These are phyloP conservation scores for Rhingia campestris DNA, from an alignment of 2,888 invertebrate genomes.

Conservation along the genomic window DNA sequence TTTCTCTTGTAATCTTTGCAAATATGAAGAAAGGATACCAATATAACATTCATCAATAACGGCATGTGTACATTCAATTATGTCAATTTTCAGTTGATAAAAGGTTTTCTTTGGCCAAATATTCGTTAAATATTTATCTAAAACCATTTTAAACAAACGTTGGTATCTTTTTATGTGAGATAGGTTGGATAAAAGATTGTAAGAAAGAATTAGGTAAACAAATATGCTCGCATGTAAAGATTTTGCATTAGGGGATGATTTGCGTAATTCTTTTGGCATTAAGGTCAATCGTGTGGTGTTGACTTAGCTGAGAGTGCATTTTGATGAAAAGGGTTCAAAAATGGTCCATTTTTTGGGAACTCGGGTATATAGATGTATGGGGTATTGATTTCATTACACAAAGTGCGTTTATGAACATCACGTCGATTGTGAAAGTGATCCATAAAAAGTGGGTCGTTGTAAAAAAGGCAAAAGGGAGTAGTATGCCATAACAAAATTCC, in stretches of 20 bases:
- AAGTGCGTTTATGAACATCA: neutral
- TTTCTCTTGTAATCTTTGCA: conserved; percentile 9
- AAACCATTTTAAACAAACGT: conserved; percentile 49
- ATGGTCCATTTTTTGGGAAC: conserved; percentile 17
- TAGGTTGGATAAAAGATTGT: conserved; percentile 8
- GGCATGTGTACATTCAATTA: conserved; percentile 54
- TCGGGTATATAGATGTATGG: neutral
- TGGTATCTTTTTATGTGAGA: conserved; percentile 47
- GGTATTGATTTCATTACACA: conserved; percentile 48
- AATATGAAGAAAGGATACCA: conserved; percentile 41
- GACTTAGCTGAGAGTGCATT: conserved; percentile 17
- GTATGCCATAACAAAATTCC: too few species aligned
- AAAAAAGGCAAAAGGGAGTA: too few species aligned
- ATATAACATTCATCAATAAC: conserved; percentile 20
- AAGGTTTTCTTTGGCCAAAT: neutral
- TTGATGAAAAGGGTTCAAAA: conserved; percentile 54
- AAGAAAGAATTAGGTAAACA: conserved; percentile 2
- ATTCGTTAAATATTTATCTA: conserved; percentile 38
- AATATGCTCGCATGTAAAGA: neutral
- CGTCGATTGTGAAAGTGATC: too few species aligned
- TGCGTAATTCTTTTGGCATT: conserved; percentile 59
- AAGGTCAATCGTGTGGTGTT: conserved; percentile 41
- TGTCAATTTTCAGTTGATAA: conserved; percentile 47
- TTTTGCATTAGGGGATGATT: conserved; percentile 35
- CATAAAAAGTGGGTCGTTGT: too few species aligned